These are phyloP conservation scores for Caracal caracal DNA, from an alignment of 2,113 vertebrate species.

Conservation along the genomic window DNA sequence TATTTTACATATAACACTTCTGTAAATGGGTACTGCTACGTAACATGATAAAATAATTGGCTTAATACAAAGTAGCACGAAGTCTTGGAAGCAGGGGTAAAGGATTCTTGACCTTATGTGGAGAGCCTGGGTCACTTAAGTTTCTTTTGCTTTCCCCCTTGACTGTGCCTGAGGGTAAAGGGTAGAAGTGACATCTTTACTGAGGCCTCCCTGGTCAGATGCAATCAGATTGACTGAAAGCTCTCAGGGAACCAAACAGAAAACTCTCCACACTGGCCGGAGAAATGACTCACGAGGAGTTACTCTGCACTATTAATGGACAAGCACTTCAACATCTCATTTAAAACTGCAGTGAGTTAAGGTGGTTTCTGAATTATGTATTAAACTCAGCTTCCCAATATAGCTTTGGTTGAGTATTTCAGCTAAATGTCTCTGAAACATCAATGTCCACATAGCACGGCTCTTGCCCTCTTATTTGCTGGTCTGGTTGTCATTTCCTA, in stretches of 20 bases:
- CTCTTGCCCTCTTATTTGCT: slow-evolving; percentile 12
- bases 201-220: slow-evolving; percentile 46
- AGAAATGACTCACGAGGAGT: neutral
- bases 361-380: slow-evolving; percentile 72
- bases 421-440: slow-evolving; percentile 11
- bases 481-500: slow-evolving; percentile 54
- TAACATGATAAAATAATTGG: neutral
- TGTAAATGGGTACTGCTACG: neutral
- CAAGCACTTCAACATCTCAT: slow-evolving; percentile 69
- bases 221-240: slow-evolving; percentile 76
- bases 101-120: neutral
- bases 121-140: neutral
- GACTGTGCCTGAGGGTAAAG: slow-evolving; percentile 65
- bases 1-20: neutral
- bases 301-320: neutral
- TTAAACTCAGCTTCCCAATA: slow-evolving; percentile 62
- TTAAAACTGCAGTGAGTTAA: slow-evolving; percentile 47
- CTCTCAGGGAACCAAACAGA: neutral
- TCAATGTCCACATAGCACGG: neutral
- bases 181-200: slow-evolving; percentile 54
- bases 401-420: slow-evolving; percentile 31
- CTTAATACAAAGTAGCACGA: neutral
- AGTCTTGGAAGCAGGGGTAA: neutral
- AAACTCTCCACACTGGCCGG: neutral
- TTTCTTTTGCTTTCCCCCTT: slow-evolving; percentile 26